phyloP scores from a whole-genome alignment of 2,888 invertebrate genomes.

The Drosophila borborema region DNA sequence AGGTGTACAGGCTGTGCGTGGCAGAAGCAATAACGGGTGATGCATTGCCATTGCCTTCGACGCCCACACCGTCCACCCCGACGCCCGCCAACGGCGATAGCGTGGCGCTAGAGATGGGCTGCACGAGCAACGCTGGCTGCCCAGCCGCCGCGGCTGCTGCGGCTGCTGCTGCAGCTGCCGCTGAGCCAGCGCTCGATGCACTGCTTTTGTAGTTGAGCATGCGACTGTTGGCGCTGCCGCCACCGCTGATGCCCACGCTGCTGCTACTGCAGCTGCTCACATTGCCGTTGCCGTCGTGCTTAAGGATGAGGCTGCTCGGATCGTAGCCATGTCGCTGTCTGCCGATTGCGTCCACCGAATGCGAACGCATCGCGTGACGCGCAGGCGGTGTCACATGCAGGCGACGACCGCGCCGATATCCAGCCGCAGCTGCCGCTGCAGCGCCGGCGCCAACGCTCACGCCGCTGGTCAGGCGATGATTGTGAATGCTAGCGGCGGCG shows the following conservation, averaged over 20 bases:
- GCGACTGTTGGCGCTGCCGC: slow-evolving; percentile 59
- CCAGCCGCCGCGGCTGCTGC: slow-evolving; percentile 61
- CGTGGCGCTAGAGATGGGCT: slow-evolving; percentile 83
- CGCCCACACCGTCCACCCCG: slow-evolving; percentile 70
- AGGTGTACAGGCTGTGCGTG: slow-evolving; percentile 85
- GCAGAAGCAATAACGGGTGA: slow-evolving; percentile 84
- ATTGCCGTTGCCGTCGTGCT: slow-evolving; percentile 81
- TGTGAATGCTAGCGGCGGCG: slow-evolving; percentile 74
- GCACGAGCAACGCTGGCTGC: slow-evolving; percentile 82
- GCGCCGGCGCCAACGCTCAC: slow-evolving; percentile 49
- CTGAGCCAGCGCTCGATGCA: slow-evolving; percentile 39
- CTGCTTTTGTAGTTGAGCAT: slow-evolving; percentile 82
- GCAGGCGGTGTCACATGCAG: slow-evolving; percentile 58
- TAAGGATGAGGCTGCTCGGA: slow-evolving; percentile 82
- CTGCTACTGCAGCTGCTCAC: slow-evolving; percentile 65
- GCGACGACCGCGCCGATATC: slow-evolving; percentile 80
- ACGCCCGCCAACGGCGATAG: slow-evolving; percentile 75
- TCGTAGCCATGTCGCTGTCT: slow-evolving; percentile 77
- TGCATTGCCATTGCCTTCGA: slow-evolving; percentile 75
- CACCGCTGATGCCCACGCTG: slow-evolving; percentile 36
- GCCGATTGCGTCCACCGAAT: slow-evolving; percentile 85
- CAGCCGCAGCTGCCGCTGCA: slow-evolving; percentile 53
- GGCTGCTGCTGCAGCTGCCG: slow-evolving; percentile 42
- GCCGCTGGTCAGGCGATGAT: slow-evolving; percentile 80
- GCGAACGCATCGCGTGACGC: slow-evolving; percentile 80